Conservation (phyloP, 2,888 invertebrate species). For the Pachydiplax longipennis region DNA sequence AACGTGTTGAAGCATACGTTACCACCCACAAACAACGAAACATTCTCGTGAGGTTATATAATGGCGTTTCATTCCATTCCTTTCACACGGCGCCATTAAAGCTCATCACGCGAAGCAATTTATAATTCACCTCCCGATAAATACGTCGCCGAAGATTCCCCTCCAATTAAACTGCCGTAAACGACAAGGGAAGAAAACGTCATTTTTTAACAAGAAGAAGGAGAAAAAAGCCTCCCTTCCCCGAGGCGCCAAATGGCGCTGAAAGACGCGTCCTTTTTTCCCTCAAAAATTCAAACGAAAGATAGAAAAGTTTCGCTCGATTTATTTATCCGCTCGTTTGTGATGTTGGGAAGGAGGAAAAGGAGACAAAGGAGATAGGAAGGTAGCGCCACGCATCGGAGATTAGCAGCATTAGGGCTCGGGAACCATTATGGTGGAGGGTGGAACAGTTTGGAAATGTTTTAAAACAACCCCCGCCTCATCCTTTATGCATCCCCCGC, state of each 20-base stretch:
- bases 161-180: background rate
- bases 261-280: background rate
- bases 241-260: background rate
- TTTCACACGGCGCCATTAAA: background rate
- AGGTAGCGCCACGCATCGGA: constrained; percentile 19
- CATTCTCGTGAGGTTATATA: background rate
- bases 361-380: constrained; percentile 8
- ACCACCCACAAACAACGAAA: too few species aligned
- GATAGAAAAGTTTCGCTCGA: constrained; percentile 13
- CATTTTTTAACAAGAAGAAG: background rate
- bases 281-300: background rate
- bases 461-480: background rate
- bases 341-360: background rate
- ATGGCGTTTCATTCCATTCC: background rate
- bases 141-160: background rate
- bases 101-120: background rate
- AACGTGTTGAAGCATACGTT: too few species aligned
- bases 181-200: background rate
- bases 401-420: constrained; percentile 32
- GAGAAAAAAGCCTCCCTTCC: background rate
- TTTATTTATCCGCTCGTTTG: constrained; percentile 30
- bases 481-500: background rate
- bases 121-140: background rate
- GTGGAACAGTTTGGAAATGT: constrained; percentile 9
- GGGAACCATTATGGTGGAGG: constrained; percentile 17